phyloP scores from a whole-genome alignment of 2,888 invertebrate species.

The Agriopis aurantiaria region DNA sequence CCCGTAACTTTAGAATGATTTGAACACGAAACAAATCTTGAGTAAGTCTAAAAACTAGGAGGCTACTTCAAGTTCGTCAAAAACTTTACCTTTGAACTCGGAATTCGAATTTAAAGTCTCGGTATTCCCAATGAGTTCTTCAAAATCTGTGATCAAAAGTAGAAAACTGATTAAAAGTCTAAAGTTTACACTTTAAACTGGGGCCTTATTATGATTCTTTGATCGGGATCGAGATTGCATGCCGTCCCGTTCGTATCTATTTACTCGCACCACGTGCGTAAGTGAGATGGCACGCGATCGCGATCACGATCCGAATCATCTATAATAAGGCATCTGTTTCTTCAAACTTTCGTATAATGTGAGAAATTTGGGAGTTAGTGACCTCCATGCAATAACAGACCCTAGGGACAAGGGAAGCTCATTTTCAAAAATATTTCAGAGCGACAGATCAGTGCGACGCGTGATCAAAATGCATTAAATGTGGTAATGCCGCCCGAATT shows the following conservation, averaged over 20 bases:
- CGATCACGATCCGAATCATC: no score
- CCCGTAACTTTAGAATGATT: not conserved
- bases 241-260: no score
- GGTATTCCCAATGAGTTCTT: constrained; percentile 7
- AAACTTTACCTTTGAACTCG: constrained; percentile 26
- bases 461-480: no score
- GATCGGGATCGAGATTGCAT: no score
- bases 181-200: constrained; percentile 37
- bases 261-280: no score
- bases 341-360: constrained; percentile 2
- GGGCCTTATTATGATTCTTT: no score
- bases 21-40: constrained; percentile 13
- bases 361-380: not conserved
- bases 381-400: not conserved
- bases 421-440: no score
- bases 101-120: constrained; percentile 12
- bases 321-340: no score
- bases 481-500: no score
- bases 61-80: constrained; percentile 2
- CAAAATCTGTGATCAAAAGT: constrained; percentile 24
- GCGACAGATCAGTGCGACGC: no score
- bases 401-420: not conserved
- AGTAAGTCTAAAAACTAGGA: constrained; percentile 6
- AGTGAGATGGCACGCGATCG: no score
- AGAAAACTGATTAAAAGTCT: constrained; percentile 28